Evolutionary conservation across 1,140 invertebrate genomes (phyloP).

Genomic region (Papilio dardanus): DNA sequence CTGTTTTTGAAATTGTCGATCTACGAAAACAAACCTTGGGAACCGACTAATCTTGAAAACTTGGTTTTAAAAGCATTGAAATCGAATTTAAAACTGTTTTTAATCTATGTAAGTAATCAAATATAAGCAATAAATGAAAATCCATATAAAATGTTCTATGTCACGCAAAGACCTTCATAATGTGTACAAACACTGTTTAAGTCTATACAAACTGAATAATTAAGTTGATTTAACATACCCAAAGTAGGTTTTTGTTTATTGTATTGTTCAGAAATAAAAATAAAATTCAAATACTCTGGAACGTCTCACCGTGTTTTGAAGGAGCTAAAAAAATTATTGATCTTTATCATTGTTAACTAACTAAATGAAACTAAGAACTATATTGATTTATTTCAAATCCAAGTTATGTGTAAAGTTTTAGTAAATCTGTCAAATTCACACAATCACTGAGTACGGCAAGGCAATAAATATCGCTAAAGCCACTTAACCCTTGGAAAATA

Average conservation of each 20-base stretch:
- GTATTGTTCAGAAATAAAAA: too few species aligned
- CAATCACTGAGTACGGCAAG: background rate
- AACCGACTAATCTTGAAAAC: too few species aligned
- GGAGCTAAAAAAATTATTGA: too few species aligned
- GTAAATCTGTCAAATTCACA: slow-evolving; percentile 7
- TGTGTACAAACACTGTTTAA: slow-evolving; percentile 5
- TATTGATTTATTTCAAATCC: background rate
- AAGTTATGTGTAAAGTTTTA: slow-evolving; percentile 1
- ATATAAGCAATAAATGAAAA: background rate
- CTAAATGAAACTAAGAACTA: too few species aligned
- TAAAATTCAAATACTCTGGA: too few species aligned
- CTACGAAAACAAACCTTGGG: too few species aligned
- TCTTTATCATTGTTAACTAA: too few species aligned
- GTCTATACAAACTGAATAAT: background rate
- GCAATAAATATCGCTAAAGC: background rate
- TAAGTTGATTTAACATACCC: background rate
- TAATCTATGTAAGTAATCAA: too few species aligned
- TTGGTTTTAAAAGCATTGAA: background rate
- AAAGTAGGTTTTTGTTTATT: background rate
- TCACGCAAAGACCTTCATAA: slow-evolving; percentile 3
- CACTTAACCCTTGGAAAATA: slow-evolving; percentile 7
- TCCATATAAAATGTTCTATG: slow-evolving; percentile 1
- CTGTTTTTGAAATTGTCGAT: too few species aligned
- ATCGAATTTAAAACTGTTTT: background rate
- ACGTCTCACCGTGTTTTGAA: too few species aligned